Percentiles rank a stretch among this genome's conserved stretches.
phyloP scores from a whole-genome alignment of 2,797 vertebrate species.

The Bradypodion pumilum region DNA sequence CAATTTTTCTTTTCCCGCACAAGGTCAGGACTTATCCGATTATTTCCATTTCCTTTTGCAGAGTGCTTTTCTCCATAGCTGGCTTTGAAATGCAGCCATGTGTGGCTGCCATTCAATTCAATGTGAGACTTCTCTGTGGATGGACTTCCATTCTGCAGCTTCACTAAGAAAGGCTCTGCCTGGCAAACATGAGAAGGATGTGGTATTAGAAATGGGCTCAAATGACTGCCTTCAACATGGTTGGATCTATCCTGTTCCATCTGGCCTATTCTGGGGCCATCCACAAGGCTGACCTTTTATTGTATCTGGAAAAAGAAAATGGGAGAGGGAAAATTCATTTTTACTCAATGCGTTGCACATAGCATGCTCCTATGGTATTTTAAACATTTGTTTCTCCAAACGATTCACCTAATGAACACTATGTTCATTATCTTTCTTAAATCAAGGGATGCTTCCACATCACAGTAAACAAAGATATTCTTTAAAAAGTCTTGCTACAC shows the following conservation, averaged over 20 bases:
- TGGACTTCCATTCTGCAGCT: slow-evolving; percentile 88
- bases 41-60: slow-evolving; percentile 81
- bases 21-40: slow-evolving; percentile 75
- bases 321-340: slow-evolving; percentile 7
- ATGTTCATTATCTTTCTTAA: neutral
- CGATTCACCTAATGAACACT: fast-evolving
- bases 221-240: slow-evolving; percentile 93
- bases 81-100: slow-evolving; percentile 80
- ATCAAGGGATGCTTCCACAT: neutral
- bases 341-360: neutral
- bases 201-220: slow-evolving; percentile 82
- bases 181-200: slow-evolving; percentile 82
- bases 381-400: neutral
- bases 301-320: slow-evolving; percentile 80
- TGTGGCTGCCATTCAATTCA: slow-evolving; percentile 84
- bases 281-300: slow-evolving; percentile 91
- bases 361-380: neutral
- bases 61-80: slow-evolving; percentile 71
- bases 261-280: slow-evolving; percentile 97
- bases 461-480: neutral
- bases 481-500: neutral
- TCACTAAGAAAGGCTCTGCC: slow-evolving; percentile 75
- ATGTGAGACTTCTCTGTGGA: slow-evolving; percentile 75
- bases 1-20: slow-evolving; percentile 79
- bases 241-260: slow-evolving; percentile 96